Evolutionary conservation across 1,140 invertebrate genomes (phyloP).

Genomic region (Solenopsis invicta): DNA sequence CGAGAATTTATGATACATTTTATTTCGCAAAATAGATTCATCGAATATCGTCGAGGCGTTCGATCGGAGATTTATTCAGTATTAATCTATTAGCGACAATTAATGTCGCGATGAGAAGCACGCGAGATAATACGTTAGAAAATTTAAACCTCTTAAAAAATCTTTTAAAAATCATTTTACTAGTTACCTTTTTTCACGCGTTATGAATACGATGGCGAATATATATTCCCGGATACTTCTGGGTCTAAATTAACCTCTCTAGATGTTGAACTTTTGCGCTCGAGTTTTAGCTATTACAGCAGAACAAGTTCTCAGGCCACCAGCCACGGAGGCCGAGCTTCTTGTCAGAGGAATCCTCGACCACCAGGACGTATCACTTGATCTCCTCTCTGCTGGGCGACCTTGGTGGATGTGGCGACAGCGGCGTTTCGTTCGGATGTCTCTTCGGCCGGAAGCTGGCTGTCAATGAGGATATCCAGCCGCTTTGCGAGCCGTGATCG

Average conservation of each 20-base stretch:
- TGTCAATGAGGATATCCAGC: constrained; percentile 85
- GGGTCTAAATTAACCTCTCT: constrained; percentile 49
- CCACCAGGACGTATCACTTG: constrained; percentile 83
- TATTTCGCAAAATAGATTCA: constrained; percentile 20
- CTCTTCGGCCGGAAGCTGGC: constrained; percentile 84
- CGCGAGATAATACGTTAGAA: not conserved
- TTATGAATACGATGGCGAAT: not conserved
- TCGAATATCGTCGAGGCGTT: not conserved
- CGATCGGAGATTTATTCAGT: not conserved
- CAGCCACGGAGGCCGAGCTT: constrained; percentile 76
- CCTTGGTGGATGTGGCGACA: constrained; percentile 72
- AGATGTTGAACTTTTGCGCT: constrained; percentile 22
- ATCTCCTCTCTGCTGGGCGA: constrained; percentile 80
- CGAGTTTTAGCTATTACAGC: constrained; percentile 78
- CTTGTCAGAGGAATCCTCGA: constrained; percentile 74
- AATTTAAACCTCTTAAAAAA: constrained; percentile 11
- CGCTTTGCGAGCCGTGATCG: constrained; percentile 79
- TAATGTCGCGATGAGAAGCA: not conserved
- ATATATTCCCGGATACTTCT: not conserved
- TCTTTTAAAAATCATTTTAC: constrained; percentile 20
- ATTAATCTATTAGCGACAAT: constrained; percentile 20
- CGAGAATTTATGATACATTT: constrained; percentile 13
- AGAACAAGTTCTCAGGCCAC: constrained; percentile 82
- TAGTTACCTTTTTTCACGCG: not conserved
- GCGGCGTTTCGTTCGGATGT: constrained; percentile 74